Base-by-base conservation (phyloP, 1,140 invertebrate genomes). In the Linepithema humile region DNA sequence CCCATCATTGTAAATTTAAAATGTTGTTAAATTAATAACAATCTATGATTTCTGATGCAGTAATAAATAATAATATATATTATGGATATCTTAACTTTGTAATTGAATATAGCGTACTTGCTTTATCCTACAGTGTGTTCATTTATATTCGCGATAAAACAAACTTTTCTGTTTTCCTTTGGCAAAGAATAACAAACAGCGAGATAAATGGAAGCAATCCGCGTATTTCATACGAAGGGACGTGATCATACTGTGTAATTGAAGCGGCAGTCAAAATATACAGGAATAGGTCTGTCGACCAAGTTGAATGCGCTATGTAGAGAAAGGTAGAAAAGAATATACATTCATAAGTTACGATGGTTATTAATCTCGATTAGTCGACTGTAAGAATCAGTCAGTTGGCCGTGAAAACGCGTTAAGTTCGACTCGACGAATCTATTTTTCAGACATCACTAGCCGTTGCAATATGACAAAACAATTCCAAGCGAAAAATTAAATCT, bases 341-440 rank as follows among this genome's bases (percentile, higher is more conserved):
- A 55, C 9, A 59, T 59, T 3, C 23, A 20, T 38, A 10, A 62
- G 65, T 83, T 55, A 40, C 26, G 20, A 70, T 86, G 48, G 80
- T 65, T 70, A 50, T 32, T 85, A 88, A 88, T 88, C 84, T 50
- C 53, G 32, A 57, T 87, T 77, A 85, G 45, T 86, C 57, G 83
- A 48, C 23, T 88, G 75, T 85, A 90, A 90, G 85, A 74, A 78
- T 72, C 77, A 83, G 73, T 59, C 85, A 75, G 67, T 48, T 53
- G 67, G 69, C 83, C 84, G 85, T 90, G 83, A 90, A 91, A 90
- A 86, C 65, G 77, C 78, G 78, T 92, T 87, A 90, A 90, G 87
- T 90, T 87, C 84, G 83, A 85, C 82, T 89, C 75, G 83, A 82
- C 74, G 67, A 83, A 65, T 87, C 82, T 57, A 82, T 88, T 88